Base-by-base conservation (phyloP, 2,113 vertebrate species). In the Stercorarius parasiticus region DNA sequence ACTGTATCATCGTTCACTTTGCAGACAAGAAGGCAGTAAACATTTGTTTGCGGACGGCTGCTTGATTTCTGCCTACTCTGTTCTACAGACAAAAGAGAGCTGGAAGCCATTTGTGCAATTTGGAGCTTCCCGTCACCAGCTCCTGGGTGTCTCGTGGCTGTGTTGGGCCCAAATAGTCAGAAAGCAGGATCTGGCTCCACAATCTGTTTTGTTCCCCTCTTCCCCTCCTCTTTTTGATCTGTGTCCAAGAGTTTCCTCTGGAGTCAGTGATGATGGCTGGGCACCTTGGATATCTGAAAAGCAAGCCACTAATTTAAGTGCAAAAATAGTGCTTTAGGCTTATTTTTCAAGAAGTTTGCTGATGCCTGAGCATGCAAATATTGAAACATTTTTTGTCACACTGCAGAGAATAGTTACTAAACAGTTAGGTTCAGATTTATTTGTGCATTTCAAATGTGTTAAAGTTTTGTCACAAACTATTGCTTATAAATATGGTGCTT, bases 311-410 rank as follows among this genome's bases (percentile, higher is more conserved):
- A 29, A 74, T 71, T 95, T 85, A 83, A 15, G 72, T 90, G 92
- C 64, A 88, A 92, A 95, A 95, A 84, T 20, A 89, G 56, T 61
- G 93, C 95, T 93, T 87, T 87, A 84, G 89, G 93, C 91, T 95
- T 72, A 52, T 73, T 95, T 91, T 91, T 84, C 29, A 52, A 89
- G 21, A 81, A 66, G 50, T 50, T 84, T 85, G 36, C 81, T 89
- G 81, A 56, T 81, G 92, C 7, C 56, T 78, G 66, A 52, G 34
- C 20, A 56, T 92, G 38, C 52, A 96, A 92, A 95, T 95, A 96
- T 90, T 95, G 87, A 77, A 96, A 81, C 26, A 34, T 62, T 83
- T 58, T 86, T 83, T 95, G 71, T 83, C 67, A 92, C 43, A 21
- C 61, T 95, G 69, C 45, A 77, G 94, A 56, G 26, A 82, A 69